A percentile compares a stretch with the other conserved stretches of the same genome.
phyloP scores from a whole-genome alignment of 2,888 invertebrate genomes.

The Drosophila meridionalis region DNA sequence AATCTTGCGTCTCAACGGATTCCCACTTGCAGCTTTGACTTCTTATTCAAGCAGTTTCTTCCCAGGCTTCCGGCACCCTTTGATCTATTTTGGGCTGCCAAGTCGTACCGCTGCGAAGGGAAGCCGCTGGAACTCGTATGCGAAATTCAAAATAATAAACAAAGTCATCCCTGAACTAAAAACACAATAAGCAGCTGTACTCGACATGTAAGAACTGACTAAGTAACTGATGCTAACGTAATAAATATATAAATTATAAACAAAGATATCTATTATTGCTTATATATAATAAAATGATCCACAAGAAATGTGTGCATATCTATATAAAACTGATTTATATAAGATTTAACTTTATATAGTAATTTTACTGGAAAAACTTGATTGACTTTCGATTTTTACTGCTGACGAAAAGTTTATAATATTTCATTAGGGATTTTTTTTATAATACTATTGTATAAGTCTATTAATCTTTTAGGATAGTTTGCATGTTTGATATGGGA shows the following conservation, averaged over 20 bases:
- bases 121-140: slow-evolving; percentile 17
- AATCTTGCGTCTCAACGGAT: not conserved
- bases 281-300: not conserved
- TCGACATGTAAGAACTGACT: no score
- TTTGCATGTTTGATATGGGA: no score
- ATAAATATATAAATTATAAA: not conserved
- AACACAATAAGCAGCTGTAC: not conserved
- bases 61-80: slow-evolving; percentile 22
- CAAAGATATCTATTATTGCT: not conserved
- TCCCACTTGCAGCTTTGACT: slow-evolving; percentile 15
- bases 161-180: slow-evolving; percentile 1
- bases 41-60: not conserved
- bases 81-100: slow-evolving; percentile 41
- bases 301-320: not conserved
- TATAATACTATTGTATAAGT: no score
- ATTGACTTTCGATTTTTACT: no score
- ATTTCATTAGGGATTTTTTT: no score
- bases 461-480: no score
- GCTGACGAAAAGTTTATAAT: no score
- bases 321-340: not conserved
- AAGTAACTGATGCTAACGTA: no score
- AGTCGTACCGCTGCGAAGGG: not conserved
- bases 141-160: slow-evolving; percentile 37
- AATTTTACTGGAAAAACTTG: no score
- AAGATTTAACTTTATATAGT: not conserved